A percentile compares a stretch with the other conserved stretches of the same genome.
Conservation (phyloP, 2,113 vertebrate genomes). For the Amblyopsis rosae region DNA sequence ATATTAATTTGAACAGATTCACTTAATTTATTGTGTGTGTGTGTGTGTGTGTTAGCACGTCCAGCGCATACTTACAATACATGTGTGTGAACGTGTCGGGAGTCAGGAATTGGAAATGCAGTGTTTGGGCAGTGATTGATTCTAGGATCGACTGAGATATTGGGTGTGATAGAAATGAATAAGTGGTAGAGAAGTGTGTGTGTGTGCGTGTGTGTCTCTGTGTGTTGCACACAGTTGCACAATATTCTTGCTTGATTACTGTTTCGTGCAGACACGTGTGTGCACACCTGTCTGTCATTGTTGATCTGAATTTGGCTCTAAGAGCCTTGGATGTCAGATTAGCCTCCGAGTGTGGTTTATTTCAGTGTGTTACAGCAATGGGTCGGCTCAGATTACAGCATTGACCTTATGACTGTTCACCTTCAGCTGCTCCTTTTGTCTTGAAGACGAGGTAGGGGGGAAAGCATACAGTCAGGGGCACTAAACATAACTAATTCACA, state of each 20-base stretch:
- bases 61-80: background rate
- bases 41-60: constrained; percentile 1
- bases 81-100: constrained; percentile 5
- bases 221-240: background rate
- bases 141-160: constrained; percentile 35
- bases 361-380: constrained; percentile 26
- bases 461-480: background rate
- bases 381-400: constrained; percentile 54
- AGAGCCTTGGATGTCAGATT: too few species aligned
- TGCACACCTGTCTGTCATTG: too few species aligned
- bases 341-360: background rate
- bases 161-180: constrained; percentile 25
- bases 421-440: constrained; percentile 32
- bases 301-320: too few species aligned
- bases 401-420: constrained; percentile 47
- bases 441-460: constrained; percentile 4
- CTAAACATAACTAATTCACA: constrained; percentile 18
- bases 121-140: constrained; percentile 65
- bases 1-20: background rate
- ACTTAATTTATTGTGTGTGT: constrained; percentile 1
- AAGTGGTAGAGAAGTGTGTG: constrained; percentile 14
- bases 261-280: too few species aligned
- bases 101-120: constrained; percentile 24
- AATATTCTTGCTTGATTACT: too few species aligned
- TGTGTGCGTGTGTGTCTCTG: constrained; percentile 8